Conservation (phyloP, 1,140 invertebrate genomes). For the Eciton burchellii region DNA sequence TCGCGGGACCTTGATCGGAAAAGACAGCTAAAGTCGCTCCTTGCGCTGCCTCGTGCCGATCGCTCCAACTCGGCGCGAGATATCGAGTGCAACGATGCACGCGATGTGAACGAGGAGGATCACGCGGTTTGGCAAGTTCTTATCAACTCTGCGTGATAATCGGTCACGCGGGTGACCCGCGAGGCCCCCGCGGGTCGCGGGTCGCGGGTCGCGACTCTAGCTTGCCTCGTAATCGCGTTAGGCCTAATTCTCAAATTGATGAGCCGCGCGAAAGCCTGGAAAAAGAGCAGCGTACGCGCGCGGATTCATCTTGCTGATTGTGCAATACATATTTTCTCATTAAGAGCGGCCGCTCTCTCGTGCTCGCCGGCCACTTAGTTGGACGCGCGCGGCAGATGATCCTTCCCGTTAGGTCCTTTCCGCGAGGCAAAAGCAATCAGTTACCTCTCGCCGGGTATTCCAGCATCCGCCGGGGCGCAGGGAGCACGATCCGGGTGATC, state of each 20-base stretch:
- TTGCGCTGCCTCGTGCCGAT: not conserved
- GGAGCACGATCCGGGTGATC: conserved; percentile 68
- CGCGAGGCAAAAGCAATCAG: conserved; percentile 73
- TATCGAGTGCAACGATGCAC: no score
- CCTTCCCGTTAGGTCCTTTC: conserved; percentile 72
- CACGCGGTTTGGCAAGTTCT: no score
- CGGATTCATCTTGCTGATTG: not conserved
- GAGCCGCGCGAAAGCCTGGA: not conserved
- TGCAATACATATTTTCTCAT: conserved; percentile 50
- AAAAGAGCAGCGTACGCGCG: no score
- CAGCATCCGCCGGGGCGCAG: conserved; percentile 64
- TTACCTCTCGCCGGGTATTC: conserved; percentile 68
- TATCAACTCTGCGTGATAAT: no score
- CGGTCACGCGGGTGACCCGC: no score
- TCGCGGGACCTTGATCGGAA: conserved; percentile 30
- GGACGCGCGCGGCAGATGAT: conserved; percentile 62
- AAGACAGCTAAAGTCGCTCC: conserved; percentile 12
- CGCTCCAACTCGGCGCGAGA: no score
- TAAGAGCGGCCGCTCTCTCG: conserved; percentile 32
- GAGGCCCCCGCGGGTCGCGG: no score
- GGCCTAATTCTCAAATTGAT: conserved; percentile 17
- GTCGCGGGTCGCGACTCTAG: no score
- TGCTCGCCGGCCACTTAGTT: conserved; percentile 23
- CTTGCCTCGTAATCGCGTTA: not conserved
- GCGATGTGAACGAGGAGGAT: no score